A percentile compares a stretch with the other conserved stretches of the same genome.
Evolutionary conservation across 2,888 invertebrate species (phyloP).

Genomic region (Sycophila texana): DNA sequence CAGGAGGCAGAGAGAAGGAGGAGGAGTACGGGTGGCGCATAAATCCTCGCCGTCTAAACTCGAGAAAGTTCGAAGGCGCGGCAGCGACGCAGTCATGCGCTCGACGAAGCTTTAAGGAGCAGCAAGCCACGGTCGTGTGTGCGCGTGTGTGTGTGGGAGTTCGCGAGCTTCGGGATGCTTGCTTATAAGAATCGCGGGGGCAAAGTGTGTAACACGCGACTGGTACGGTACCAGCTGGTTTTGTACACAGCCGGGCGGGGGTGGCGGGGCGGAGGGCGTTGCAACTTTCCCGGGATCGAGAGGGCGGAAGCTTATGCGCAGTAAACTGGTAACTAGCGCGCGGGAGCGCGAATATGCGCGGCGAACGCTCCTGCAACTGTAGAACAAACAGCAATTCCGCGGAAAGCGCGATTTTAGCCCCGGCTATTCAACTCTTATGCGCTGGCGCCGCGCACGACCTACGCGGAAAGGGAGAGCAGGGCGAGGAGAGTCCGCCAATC

Average conservation of each 20-base stretch:
- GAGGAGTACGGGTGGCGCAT: conserved; percentile 25
- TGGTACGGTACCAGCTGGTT: conserved; percentile 73
- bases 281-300: conserved; percentile 29
- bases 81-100: conserved; percentile 23
- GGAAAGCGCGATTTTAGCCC: conserved; percentile 20
- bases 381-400: conserved; percentile 60
- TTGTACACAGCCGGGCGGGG: conserved; percentile 16
- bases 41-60: conserved; percentile 31
- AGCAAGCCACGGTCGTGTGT: background rate
- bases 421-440: conserved; percentile 18
- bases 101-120: conserved; percentile 9
- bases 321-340: conserved; percentile 37
- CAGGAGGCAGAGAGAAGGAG: background rate
- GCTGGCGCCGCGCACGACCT: background rate
- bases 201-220: conserved; percentile 70
- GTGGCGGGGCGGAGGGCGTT: background rate
- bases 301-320: conserved; percentile 35
- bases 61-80: conserved; percentile 14
- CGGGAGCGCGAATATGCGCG: conserved; percentile 12
- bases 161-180: conserved; percentile 39
- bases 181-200: conserved; percentile 50
- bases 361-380: conserved; percentile 33
- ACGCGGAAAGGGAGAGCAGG: background rate
- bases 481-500: background rate
- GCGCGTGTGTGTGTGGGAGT: background rate